Percentiles rank a stretch among this genome's conserved stretches.
phyloP scores from a whole-genome alignment of 2,797 vertebrate species.

The Holocentrus rufus region DNA sequence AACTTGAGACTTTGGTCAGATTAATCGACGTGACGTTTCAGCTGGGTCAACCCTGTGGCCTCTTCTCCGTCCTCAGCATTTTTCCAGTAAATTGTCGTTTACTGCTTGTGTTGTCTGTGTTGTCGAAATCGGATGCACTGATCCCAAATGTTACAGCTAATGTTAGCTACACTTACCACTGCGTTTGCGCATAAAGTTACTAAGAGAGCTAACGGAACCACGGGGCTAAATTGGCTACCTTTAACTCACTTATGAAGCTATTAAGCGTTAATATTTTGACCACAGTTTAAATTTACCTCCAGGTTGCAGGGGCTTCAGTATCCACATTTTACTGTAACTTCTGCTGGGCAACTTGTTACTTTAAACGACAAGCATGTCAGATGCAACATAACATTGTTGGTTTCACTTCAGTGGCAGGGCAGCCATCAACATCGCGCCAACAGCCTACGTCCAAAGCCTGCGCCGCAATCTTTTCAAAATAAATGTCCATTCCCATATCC shows the following conservation, averaged over 20 bases:
- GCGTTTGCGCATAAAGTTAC: too few species aligned
- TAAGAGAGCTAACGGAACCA: not conserved
- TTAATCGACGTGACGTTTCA: too few species aligned
- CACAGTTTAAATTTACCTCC: conserved; percentile 61
- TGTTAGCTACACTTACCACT: too few species aligned
- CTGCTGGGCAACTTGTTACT: not conserved
- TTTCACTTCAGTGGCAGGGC: not conserved
- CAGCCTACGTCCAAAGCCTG: conserved; percentile 50
- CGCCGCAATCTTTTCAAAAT: conserved; percentile 57
- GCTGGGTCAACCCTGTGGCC: too few species aligned
- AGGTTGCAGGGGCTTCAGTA: conserved; percentile 57
- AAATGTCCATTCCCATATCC: conserved; percentile 21
- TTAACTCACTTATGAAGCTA: not conserved
- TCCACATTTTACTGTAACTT: conserved; percentile 65
- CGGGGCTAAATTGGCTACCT: not conserved
- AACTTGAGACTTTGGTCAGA: too few species aligned
- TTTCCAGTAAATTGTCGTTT: too few species aligned
- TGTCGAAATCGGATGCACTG: too few species aligned
- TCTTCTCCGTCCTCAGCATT: too few species aligned
- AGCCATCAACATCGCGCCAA: conserved; percentile 1
- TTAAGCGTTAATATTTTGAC: not conserved
- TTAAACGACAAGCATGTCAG: not conserved
- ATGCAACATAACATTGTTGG: not conserved
- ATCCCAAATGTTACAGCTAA: too few species aligned
- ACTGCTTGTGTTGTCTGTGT: too few species aligned